These are phyloP conservation scores for Polypterus bichir DNA, from an alignment of 2,113 vertebrate genomes.

Conservation along the genomic window DNA sequence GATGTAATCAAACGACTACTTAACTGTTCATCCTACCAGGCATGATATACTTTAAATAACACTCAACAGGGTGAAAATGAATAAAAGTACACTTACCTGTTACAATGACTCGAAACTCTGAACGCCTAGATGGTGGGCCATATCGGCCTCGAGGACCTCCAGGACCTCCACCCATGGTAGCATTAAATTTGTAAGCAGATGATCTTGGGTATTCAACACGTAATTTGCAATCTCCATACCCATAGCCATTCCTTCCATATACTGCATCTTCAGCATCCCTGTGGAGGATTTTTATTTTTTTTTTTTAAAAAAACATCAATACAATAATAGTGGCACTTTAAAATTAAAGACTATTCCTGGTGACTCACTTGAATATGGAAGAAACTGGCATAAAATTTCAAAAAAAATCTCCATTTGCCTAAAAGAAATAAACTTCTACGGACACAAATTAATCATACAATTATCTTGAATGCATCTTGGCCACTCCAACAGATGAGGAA, in stretches of 20 bases:
- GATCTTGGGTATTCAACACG: conserved; percentile 82
- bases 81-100: conserved; percentile 51
- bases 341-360: too few relatives aligned
- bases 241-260: conserved; percentile 75
- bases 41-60: too few relatives aligned
- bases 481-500: too few relatives aligned
- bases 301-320: too few relatives aligned
- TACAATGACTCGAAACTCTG: conserved; percentile 82
- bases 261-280: conserved; percentile 74
- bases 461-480: too few relatives aligned
- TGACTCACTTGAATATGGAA: too few relatives aligned
- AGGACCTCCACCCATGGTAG: conserved; percentile 32
- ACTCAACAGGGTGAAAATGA: neutral
- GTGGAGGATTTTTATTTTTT: conserved; percentile 11
- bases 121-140: conserved; percentile 72
- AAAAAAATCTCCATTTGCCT: too few relatives aligned
- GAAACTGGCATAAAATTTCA: too few relatives aligned
- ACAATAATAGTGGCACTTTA: too few relatives aligned
- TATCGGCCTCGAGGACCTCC: conserved; percentile 60
- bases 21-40: too few relatives aligned
- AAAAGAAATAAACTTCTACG: conserved; percentile 6
- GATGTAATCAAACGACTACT: too few relatives aligned
- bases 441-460: conserved; percentile 37
- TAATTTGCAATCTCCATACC: conserved; percentile 69
- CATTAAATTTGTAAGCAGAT: conserved; percentile 47